Evolutionary conservation across 1,140 invertebrate genomes (phyloP).

Genomic region (Diabrotica undecimpunctata): DNA sequence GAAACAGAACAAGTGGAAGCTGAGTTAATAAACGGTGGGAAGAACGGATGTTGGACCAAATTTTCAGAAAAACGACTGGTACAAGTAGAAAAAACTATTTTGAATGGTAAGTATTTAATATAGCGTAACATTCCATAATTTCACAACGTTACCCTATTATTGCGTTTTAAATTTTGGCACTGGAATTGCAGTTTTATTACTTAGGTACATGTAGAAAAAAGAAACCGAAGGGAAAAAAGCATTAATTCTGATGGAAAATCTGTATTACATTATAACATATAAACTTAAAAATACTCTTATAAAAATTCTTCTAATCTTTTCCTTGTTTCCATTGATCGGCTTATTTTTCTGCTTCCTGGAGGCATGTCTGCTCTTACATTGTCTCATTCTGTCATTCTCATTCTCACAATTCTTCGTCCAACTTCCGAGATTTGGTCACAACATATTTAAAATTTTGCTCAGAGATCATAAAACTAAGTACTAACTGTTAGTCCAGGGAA

Average conservation of each 20-base stretch:
- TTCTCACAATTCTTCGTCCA: no score
- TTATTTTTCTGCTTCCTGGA: no score
- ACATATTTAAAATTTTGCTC: no score
- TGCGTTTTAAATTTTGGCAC: neutral
- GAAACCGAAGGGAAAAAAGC: neutral
- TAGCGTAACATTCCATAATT: neutral
- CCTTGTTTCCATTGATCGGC: no score
- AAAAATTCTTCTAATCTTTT: constrained; percentile 3
- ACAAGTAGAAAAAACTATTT: constrained; percentile 77
- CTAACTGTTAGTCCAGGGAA: no score
- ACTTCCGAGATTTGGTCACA: no score
- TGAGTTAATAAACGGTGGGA: neutral
- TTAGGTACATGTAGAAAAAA: constrained; percentile 17
- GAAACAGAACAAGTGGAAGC: neutral
- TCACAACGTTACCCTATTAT: neutral
- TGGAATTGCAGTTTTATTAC: neutral
- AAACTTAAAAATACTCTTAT: neutral
- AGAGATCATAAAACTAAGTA: no score
- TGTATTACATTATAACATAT: no score
- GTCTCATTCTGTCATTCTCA: no score
- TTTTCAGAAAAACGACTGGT: constrained; percentile 76
- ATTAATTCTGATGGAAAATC: neutral
- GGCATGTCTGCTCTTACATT: no score
- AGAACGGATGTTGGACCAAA: constrained; percentile 65
- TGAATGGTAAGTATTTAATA: constrained; percentile 67